A percentile compares a stretch with the other conserved stretches of the same genome.
Conservation (phyloP, 2,113 vertebrate genomes). For the Boulengeromyrus knoepffleri region DNA sequence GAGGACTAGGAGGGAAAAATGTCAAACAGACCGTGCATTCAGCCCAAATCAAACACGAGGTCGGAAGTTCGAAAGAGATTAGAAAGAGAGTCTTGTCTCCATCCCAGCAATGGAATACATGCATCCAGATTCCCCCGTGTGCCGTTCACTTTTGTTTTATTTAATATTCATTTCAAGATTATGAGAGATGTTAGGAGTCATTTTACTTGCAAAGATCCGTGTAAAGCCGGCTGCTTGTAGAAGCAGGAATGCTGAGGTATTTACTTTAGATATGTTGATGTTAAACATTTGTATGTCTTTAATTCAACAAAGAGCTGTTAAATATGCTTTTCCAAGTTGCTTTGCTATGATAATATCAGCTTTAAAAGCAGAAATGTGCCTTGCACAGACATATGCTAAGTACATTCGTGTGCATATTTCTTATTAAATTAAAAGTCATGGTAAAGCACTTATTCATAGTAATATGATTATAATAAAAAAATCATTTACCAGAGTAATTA, state of each 20-base stretch:
- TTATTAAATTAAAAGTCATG: not conserved
- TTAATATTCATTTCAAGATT: constrained; percentile 89
- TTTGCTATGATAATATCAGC: not conserved
- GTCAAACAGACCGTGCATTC: constrained; percentile 44
- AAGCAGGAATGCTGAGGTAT: constrained; percentile 62
- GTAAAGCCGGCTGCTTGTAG: constrained; percentile 82
- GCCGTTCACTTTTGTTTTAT: constrained; percentile 78
- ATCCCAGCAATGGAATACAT: constrained; percentile 70
- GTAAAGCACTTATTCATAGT: not conserved
- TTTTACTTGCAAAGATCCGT: constrained; percentile 80
- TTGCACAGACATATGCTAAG: not conserved
- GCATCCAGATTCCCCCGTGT: constrained; percentile 77
- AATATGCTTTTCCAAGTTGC: not conserved
- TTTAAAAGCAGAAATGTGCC: not conserved
- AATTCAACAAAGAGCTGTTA: not conserved
- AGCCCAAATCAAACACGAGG: constrained; percentile 68
- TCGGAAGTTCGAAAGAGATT: constrained; percentile 43
- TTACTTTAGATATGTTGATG: not conserved
- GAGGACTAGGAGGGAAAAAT: constrained; percentile 53
- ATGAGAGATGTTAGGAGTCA: constrained; percentile 88
- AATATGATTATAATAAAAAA: not conserved
- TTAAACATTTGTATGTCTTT: not conserved
- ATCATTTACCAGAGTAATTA: not conserved
- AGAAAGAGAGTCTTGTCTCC: constrained; percentile 76
- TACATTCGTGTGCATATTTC: not conserved